Base-by-base conservation (phyloP, 2,888 invertebrate species). In the Nymphalis polychloros region DNA sequence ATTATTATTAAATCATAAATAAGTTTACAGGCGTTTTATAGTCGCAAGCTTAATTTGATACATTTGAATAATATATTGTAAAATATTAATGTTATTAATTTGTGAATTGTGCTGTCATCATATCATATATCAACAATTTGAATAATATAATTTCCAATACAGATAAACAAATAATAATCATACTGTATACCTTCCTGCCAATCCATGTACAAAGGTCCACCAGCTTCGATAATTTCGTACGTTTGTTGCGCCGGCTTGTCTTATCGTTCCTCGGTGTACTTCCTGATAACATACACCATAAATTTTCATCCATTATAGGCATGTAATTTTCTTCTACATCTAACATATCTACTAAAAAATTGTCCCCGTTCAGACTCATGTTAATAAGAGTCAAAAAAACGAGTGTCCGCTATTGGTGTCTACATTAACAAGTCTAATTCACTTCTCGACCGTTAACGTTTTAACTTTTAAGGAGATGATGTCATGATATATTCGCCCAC, bases 161-260 rank as follows among this genome's bases (percentile, higher is more conserved):
- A 13, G 8, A 8, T 7, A 31, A 16, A 53, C 6, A 52, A 31
- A 23, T 16, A 8, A 27, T 17, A 55, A 55, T 17, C 17, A 41
- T 41, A 13, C 27, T 55, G 6, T 8, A 8, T 57, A 91, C 92
- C 89, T 92, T 92, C 79, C 80, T 87, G 47, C 92, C 92, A 62
- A 92, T 87, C 92, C 92, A 92, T 16, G 89, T 76, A 72, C 90
- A 92, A 17, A 92, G 77, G 69, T 91, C 92, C 71, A 89, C 78
- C 50, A 92, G 78, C 66, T 76, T 84, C 87, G 89, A 89, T 69
- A 86, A 77, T 67, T 83, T 88, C 2, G 86, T 72, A 65, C 85
- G 88, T 63, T 73, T 78, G 48, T 76, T 81, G 17, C 88, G 83
- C 6, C 90, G 82, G 60, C 78, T 70, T 55, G 68, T 80, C 69